These are phyloP conservation scores for Papilio elwesi DNA, from an alignment of 2,888 invertebrate genomes.

Conservation along the genomic window DNA sequence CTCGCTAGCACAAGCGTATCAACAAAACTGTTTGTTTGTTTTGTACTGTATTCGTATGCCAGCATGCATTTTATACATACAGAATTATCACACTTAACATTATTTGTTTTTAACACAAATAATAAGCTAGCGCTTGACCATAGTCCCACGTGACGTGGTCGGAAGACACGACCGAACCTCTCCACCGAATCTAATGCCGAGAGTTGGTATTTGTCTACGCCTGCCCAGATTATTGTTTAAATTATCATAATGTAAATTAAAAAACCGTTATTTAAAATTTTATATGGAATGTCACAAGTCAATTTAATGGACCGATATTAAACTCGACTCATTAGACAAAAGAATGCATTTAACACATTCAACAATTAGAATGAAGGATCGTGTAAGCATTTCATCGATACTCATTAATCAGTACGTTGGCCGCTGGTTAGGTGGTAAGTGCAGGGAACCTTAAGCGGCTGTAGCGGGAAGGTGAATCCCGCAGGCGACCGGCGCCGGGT, in stretches of 20 bases:
- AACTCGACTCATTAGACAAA: not conserved
- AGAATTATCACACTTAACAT: too few species aligned
- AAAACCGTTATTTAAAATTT: not conserved
- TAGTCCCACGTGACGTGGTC: too few species aligned
- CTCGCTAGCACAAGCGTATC: too few species aligned
- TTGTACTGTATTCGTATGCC: too few species aligned
- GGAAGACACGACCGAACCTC: too few species aligned
- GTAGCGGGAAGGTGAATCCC: constrained; percentile 67
- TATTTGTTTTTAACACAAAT: too few species aligned
- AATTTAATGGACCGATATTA: not conserved
- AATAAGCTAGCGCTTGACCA: too few species aligned
- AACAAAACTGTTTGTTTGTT: too few species aligned
- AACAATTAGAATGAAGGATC: not conserved
- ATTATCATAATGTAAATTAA: not conserved
- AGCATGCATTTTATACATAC: too few species aligned
- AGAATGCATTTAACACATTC: constrained; percentile 12
- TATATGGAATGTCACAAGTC: constrained; percentile 12
- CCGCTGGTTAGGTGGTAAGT: constrained; percentile 1
- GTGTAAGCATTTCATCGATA: not conserved
- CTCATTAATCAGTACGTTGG: constrained; percentile 25
- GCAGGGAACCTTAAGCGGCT: constrained; percentile 65
- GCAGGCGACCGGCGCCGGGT: constrained; percentile 67
- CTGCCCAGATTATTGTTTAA: not conserved
- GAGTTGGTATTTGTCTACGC: too few species aligned
- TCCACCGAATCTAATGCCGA: too few species aligned